Percentiles rank a stretch among this genome's conserved stretches.
These are phyloP conservation scores for Petrophora chlorosata DNA, from an alignment of 2,888 invertebrate species.

Conservation along the genomic window DNA sequence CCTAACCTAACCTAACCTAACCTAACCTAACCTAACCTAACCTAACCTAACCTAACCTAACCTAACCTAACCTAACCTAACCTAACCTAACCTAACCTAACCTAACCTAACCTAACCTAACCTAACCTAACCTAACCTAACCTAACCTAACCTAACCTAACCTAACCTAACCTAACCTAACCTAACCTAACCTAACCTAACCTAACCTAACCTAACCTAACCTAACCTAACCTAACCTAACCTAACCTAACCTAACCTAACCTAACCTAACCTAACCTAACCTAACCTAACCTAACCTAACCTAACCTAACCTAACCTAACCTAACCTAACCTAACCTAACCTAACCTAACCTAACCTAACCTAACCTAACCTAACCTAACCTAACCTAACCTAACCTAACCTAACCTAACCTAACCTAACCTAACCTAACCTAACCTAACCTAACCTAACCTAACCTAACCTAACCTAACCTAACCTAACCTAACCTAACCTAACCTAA, in stretches of 20 bases:
- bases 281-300: no score
- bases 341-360: no score
- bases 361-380: no score
- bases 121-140: constrained; percentile 36
- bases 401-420: no score
- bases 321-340: no score
- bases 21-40: no score
- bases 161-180: constrained; percentile 22
- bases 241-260: not conserved
- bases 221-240: constrained; percentile 14
- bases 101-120: constrained; percentile 21
- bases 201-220: constrained; percentile 15
- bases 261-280: no score
- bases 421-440: not conserved
- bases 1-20: constrained; percentile 10
- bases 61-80: constrained; percentile 15
- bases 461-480: constrained; percentile 32
- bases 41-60: constrained; percentile 14
- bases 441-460: constrained; percentile 26
- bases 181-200: constrained; percentile 19
- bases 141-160: constrained; percentile 30
- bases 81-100: constrained; percentile 18
- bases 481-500: constrained; percentile 4
- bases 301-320: no score
- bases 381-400: no score